Percentiles rank a stretch among this genome's conserved stretches.
Evolutionary conservation across 2,888 invertebrate species (phyloP).

Genomic region (Adelognathus sp.): DNA sequence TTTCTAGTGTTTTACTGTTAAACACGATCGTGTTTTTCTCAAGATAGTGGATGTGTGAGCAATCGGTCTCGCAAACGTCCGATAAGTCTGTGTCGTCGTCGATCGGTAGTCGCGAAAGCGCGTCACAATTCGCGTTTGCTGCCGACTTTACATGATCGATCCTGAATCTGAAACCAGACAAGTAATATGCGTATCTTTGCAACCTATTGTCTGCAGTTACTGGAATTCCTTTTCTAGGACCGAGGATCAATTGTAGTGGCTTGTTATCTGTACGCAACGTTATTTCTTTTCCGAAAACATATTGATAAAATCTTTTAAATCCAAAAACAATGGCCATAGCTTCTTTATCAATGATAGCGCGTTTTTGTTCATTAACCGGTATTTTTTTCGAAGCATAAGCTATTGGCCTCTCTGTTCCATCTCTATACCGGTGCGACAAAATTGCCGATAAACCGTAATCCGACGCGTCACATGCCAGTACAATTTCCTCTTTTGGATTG

Average conservation of each 20-base stretch:
- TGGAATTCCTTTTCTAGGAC: slow-evolving; percentile 56
- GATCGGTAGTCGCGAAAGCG: slow-evolving; percentile 18
- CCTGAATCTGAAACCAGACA: slow-evolving; percentile 36
- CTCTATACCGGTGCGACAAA: slow-evolving; percentile 34
- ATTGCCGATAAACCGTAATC: slow-evolving; percentile 67
- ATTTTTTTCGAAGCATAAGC: not conserved
- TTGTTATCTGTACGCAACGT: not conserved
- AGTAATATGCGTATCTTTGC: slow-evolving; percentile 66
- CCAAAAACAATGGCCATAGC: slow-evolving; percentile 7
- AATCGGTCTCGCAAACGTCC: not conserved
- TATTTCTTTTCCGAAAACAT: not conserved
- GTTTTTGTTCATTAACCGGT: not conserved
- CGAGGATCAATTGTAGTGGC: slow-evolving; percentile 67
- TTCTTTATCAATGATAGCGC: not conserved
- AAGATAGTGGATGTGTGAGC: not conserved
- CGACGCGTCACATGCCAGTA: slow-evolving; percentile 71
- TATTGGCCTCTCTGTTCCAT: not conserved
- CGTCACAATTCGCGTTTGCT: slow-evolving; percentile 42
- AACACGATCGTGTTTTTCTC: slow-evolving; percentile 10
- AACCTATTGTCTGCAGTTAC: slow-evolving; percentile 64
- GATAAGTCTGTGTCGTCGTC: not conserved
- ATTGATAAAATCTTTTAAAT: not conserved
- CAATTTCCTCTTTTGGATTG: slow-evolving; percentile 40
- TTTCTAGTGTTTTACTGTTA: slow-evolving; percentile 14
- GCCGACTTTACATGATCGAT: slow-evolving; percentile 29